These are phyloP conservation scores for Cyprinodon brontotheroides DNA, from an alignment of 2,113 vertebrate species.

Conservation along the genomic window DNA sequence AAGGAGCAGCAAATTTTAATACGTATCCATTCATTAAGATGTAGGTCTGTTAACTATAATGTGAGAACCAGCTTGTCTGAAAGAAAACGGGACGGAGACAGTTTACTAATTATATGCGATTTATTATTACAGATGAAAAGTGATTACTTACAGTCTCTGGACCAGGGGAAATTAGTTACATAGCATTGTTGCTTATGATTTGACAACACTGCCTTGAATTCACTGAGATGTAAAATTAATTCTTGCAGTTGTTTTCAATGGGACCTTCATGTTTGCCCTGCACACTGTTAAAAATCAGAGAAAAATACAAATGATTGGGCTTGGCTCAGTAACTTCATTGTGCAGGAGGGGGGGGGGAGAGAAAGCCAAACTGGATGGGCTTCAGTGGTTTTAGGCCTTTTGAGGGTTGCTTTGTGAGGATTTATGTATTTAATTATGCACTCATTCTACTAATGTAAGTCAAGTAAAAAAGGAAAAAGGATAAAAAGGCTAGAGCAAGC, in stretches of 20 bases:
- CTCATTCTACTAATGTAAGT: slow-evolving; percentile 77
- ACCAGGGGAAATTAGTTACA: slow-evolving; percentile 75
- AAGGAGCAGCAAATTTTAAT: slow-evolving; percentile 53
- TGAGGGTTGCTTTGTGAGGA: slow-evolving; percentile 75
- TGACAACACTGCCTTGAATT: slow-evolving; percentile 78
- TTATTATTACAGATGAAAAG: slow-evolving; percentile 76
- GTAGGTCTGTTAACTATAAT: slow-evolving; percentile 54
- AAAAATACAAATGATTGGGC: slow-evolving; percentile 78
- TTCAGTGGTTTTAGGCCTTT: slow-evolving; percentile 77
- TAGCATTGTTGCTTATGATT: slow-evolving; percentile 78
- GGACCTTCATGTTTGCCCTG: slow-evolving; percentile 77
- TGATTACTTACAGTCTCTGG: slow-evolving; percentile 71
- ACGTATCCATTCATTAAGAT: slow-evolving; percentile 49
- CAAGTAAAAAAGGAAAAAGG: slow-evolving; percentile 68
- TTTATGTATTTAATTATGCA: slow-evolving; percentile 82
- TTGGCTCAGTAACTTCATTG: slow-evolving; percentile 79
- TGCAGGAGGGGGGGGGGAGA: slow-evolving; percentile 63
- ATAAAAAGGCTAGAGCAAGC: slow-evolving; percentile 64
- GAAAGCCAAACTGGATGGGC: slow-evolving; percentile 71
- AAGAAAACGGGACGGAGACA: slow-evolving; percentile 55
- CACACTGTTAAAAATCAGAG: slow-evolving; percentile 76
- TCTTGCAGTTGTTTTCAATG: slow-evolving; percentile 77
- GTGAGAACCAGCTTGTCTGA: slow-evolving; percentile 34
- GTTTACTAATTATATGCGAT: slow-evolving; percentile 70
- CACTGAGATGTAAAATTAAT: slow-evolving; percentile 81